A percentile compares a stretch with the other conserved stretches of the same genome.
Evolutionary conservation across 1,140 invertebrate species (phyloP).

Genomic region (Drosophila ficusphila): DNA sequence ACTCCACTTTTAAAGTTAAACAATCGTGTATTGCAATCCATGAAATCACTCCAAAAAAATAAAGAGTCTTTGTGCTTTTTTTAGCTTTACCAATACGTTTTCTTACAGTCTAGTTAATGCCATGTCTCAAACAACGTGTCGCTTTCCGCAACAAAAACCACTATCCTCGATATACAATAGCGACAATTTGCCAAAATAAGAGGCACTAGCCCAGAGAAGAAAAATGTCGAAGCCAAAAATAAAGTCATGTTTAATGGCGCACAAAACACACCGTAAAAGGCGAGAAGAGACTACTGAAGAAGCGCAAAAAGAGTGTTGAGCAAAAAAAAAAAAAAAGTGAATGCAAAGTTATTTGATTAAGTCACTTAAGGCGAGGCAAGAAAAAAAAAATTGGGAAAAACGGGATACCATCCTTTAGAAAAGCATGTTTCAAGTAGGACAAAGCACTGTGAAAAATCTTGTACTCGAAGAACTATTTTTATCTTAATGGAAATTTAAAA

Average conservation of each 20-base stretch:
- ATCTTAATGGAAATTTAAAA: too few relatives aligned
- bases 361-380: conserved; percentile 59
- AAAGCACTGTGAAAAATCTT: conserved; percentile 2
- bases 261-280: conserved; percentile 49
- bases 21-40: background rate
- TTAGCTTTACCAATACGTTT: conserved; percentile 2
- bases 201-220: background rate
- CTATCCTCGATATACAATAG: conserved; percentile 35
- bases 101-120: conserved; percentile 32
- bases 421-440: background rate
- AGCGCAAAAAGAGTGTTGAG: conserved; percentile 12
- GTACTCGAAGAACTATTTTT: too few relatives aligned
- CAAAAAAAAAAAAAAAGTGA: conserved; percentile 31
- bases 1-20: too few relatives aligned
- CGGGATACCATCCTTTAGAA: conserved; percentile 26
- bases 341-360: conserved; percentile 83
- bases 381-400: conserved; percentile 1
- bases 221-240: conserved; percentile 40
- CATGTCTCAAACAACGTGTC: conserved; percentile 36
- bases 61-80: background rate
- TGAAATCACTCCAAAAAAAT: conserved; percentile 9
- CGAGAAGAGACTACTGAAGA: conserved; percentile 12
- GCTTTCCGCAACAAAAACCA: conserved; percentile 22
- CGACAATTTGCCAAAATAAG: conserved; percentile 48
- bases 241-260: conserved; percentile 60